Conservation (phyloP, 2,888 invertebrate species). For the Leistus spinibarbis region DNA sequence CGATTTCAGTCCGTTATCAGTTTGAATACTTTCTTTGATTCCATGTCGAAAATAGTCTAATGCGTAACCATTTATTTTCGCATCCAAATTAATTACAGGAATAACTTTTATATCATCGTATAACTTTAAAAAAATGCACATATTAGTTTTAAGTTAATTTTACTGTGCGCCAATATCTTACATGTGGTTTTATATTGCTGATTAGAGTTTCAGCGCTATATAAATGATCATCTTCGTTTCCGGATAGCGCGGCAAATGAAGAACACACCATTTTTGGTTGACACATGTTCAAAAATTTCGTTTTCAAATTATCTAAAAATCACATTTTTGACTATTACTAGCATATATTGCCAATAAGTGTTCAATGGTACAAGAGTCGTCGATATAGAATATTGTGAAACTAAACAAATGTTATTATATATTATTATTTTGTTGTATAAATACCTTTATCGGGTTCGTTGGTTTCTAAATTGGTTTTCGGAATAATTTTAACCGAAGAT, state of each 20-base stretch:
- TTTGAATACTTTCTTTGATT: slow-evolving; percentile 30
- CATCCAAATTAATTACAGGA: slow-evolving; percentile 32
- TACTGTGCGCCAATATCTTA: not conserved
- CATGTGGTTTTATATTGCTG: slow-evolving; percentile 22
- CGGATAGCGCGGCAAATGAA: slow-evolving; percentile 41
- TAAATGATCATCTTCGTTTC: slow-evolving; percentile 36
- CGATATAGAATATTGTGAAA: too few species aligned
- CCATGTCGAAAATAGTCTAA: slow-evolving; percentile 42
- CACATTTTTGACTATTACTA: too few species aligned
- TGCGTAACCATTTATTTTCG: slow-evolving; percentile 39
- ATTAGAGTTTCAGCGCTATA: slow-evolving; percentile 18
- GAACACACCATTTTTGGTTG: slow-evolving; percentile 39
- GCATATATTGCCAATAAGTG: too few species aligned
- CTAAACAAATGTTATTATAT: too few species aligned
- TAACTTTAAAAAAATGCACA: slow-evolving; percentile 33
- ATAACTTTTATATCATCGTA: slow-evolving; percentile 40
- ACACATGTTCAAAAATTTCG: slow-evolving; percentile 35
- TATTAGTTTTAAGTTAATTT: not conserved
- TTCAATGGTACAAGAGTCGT: too few species aligned
- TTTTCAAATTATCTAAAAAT: slow-evolving; percentile 38
- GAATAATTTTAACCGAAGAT: slow-evolving; percentile 16
- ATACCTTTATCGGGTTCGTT: not conserved
- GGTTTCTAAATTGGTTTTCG: not conserved
- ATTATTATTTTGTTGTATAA: too few species aligned
- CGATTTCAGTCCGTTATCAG: slow-evolving; percentile 39